Conservation (phyloP, 1,140 invertebrate species). For the Cydia pomonella region DNA sequence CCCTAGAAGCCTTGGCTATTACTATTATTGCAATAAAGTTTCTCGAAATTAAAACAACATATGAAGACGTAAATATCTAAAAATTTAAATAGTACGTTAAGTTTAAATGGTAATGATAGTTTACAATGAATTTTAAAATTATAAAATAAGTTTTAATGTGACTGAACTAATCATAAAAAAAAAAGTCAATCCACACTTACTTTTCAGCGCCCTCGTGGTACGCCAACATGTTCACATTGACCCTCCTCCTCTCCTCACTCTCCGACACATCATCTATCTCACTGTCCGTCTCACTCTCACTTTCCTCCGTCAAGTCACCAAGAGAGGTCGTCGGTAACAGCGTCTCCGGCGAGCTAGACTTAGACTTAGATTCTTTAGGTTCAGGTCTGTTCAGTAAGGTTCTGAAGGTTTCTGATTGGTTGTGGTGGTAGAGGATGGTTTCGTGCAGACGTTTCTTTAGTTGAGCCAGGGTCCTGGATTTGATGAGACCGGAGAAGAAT, state of each 20-base stretch:
- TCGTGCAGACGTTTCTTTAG: constrained; percentile 63
- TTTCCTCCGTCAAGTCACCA: constrained; percentile 52
- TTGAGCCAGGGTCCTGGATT: constrained; percentile 55
- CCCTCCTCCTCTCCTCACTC: constrained; percentile 36
- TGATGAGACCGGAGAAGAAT: constrained; percentile 69
- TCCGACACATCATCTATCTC: constrained; percentile 34
- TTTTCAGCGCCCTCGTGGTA: constrained; percentile 61
- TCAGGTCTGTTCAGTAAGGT: constrained; percentile 34
- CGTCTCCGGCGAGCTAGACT: constrained; percentile 36
- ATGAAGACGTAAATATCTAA: too few relatives aligned
- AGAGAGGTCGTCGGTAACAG: constrained; percentile 52
- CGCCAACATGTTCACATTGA: constrained; percentile 42
- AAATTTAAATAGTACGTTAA: too few relatives aligned
- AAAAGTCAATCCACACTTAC: too few relatives aligned
- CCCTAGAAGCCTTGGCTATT: too few relatives aligned
- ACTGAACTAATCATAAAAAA: too few relatives aligned
- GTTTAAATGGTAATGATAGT: too few relatives aligned
- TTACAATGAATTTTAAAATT: too few relatives aligned
- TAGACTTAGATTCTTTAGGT: constrained; percentile 32
- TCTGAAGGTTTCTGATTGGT: constrained; percentile 42
- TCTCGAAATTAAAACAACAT: too few relatives aligned
- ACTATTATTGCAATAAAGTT: too few relatives aligned
- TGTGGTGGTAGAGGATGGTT: constrained; percentile 53
- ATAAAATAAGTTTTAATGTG: too few relatives aligned
- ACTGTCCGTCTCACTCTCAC: constrained; percentile 38